Conservation (phyloP, 2,113 vertebrate genomes). For the Dromaius novaehollandiae region DNA sequence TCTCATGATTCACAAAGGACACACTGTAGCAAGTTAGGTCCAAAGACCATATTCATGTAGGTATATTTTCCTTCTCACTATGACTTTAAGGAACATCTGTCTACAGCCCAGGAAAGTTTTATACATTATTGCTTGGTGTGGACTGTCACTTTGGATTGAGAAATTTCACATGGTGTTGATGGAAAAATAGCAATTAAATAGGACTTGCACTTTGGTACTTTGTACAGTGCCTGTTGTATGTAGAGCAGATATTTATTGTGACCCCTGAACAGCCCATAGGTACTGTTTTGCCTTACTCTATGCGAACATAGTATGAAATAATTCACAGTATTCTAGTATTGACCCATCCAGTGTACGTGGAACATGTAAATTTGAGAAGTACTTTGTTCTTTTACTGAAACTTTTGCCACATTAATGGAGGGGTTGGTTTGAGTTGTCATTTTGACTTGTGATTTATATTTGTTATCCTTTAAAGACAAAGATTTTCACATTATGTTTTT, state of each 20-base stretch:
- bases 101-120: background rate
- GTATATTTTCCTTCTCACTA: background rate
- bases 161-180: background rate
- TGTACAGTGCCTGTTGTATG: background rate
- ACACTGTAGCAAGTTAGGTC: background rate
- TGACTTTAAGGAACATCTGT: background rate
- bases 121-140: background rate
- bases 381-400: background rate
- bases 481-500: slow-evolving; percentile 22
- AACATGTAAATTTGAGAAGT: background rate
- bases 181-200: background rate
- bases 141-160: background rate
- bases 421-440: background rate
- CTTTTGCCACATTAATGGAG: background rate
- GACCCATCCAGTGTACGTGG: background rate
- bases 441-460: slow-evolving; percentile 27
- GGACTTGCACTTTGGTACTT: background rate
- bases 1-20: background rate
- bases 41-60: background rate
- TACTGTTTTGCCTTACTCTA: background rate
- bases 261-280: background rate
- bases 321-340: background rate
- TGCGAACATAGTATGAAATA: background rate
- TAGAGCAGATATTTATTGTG: background rate
- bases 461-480: slow-evolving; percentile 30